phyloP scores from a whole-genome alignment of 53 echinoderm and acorn worm species.

The Holothuria leucospilota region DNA sequence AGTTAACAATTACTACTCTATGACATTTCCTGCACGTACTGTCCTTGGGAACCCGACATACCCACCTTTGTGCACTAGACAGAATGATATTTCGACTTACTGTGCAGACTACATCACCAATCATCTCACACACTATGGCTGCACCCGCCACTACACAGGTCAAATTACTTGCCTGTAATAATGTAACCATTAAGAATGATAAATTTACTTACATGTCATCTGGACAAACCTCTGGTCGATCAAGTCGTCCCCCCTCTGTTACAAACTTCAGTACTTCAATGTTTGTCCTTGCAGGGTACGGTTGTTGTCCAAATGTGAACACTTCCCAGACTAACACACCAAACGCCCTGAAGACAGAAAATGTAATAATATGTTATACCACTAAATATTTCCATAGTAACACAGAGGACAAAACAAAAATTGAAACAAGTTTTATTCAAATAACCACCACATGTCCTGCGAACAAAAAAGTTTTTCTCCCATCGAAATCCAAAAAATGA shows the following conservation, averaged over 20 bases:
- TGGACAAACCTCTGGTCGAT: slow-evolving; percentile 86
- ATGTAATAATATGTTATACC: too few species aligned
- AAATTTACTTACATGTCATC: slow-evolving; percentile 92
- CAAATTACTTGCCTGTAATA: too few species aligned
- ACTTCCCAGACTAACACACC: slow-evolving; percentile 94
- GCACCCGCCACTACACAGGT: too few species aligned
- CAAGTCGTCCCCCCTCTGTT: slow-evolving; percentile 83
- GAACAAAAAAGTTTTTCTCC: not conserved
- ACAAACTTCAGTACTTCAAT: slow-evolving; percentile 93
- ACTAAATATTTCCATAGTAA: not conserved
- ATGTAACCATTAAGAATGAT: too few species aligned
- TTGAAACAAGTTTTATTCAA: not conserved
- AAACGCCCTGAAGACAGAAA: slow-evolving; percentile 77
- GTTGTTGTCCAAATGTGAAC: slow-evolving; percentile 97
- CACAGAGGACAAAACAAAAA: not conserved
- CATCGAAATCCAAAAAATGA: too few species aligned
- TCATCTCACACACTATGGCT: too few species aligned
- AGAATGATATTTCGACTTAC: too few species aligned
- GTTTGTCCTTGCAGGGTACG: slow-evolving; percentile 93
- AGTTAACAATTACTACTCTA: too few species aligned
- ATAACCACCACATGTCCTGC: not conserved
- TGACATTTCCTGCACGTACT: too few species aligned
- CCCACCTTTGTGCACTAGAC: too few species aligned
- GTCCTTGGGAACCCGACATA: too few species aligned
- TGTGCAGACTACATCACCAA: too few species aligned